Evolutionary conservation across 2,797 vertebrate genomes (phyloP).

Genomic region (Peromyscus melanophrys): DNA sequence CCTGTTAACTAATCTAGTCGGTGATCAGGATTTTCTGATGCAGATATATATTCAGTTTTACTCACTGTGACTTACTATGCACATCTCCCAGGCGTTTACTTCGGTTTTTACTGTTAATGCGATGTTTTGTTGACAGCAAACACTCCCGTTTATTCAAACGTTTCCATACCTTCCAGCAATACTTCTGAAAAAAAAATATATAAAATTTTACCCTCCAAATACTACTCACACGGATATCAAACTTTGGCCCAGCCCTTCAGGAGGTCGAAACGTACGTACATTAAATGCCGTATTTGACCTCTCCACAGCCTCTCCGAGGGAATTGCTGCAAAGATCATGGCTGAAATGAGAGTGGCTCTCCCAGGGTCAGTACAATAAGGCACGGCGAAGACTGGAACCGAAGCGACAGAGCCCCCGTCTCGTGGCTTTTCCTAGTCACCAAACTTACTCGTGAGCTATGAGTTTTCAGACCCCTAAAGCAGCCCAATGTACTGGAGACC

Average conservation of each 20-base stretch:
- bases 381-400: background rate
- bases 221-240: background rate
- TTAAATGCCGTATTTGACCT: background rate
- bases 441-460: background rate
- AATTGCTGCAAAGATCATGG: background rate
- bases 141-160: constrained; percentile 27
- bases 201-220: background rate
- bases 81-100: constrained; percentile 4
- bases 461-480: constrained; percentile 10
- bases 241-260: background rate
- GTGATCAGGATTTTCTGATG: constrained; percentile 45
- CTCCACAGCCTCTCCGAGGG: background rate
- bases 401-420: background rate
- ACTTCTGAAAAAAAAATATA: background rate
- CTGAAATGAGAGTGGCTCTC: background rate
- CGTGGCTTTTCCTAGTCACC: background rate
- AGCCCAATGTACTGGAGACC: background rate
- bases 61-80: background rate
- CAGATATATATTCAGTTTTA: background rate
- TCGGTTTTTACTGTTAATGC: constrained; percentile 32
- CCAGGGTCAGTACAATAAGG: background rate
- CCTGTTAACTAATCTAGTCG: constrained; percentile 44
- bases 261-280: background rate
- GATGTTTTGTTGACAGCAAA: constrained; percentile 41
- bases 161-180: background rate